Evolutionary conservation across 1,140 invertebrate genomes (phyloP).

Genomic region (Phymorhynchus buccinoides): DNA sequence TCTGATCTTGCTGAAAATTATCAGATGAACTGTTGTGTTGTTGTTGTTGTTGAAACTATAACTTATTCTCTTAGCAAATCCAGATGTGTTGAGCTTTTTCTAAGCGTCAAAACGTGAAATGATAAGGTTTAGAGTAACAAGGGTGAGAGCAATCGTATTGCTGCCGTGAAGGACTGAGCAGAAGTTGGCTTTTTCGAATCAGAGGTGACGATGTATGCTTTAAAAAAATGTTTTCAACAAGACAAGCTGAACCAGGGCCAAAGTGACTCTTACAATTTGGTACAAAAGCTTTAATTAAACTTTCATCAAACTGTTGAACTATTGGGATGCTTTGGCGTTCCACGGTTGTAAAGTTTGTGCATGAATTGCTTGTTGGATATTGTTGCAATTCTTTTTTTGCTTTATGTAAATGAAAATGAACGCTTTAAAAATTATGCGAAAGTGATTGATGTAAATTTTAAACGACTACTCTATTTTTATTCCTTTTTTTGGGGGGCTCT

Average conservation of each 20-base stretch:
- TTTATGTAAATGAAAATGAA: background rate
- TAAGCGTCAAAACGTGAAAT: too few species aligned
- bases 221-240: background rate
- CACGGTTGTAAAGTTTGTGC: background rate
- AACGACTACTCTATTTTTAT: background rate
- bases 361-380: background rate
- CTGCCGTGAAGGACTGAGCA: too few species aligned
- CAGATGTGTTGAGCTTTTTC: too few species aligned
- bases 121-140: too few species aligned
- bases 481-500: background rate
- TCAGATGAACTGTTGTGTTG: too few species aligned
- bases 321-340: background rate
- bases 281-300: constrained; percentile 7
- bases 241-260: background rate
- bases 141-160: too few species aligned
- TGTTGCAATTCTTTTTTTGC: background rate
- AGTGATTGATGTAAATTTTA: background rate
- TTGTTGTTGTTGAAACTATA: too few species aligned
- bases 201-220: background rate
- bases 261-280: background rate
- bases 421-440: background rate
- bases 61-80: too few species aligned
- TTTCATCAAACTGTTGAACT: background rate
- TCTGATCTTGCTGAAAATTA: too few species aligned
- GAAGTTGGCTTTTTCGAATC: too few species aligned